Evolutionary conservation across 1,140 invertebrate genomes (phyloP), one percentile per base, ranked within the genome.

Genomic region (Aleiodes sp.): DNA sequence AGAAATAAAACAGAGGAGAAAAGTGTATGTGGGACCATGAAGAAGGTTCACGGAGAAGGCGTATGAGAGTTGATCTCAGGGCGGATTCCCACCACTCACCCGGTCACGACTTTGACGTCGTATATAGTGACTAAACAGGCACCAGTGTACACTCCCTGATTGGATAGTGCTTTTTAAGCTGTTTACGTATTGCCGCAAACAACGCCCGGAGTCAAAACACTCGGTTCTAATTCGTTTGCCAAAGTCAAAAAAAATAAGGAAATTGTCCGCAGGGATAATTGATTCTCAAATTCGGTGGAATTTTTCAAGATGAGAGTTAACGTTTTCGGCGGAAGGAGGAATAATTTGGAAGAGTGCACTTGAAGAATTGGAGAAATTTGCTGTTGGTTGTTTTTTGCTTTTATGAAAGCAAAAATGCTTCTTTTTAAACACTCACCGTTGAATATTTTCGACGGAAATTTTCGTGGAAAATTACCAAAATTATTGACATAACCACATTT

Each of bases 61-160:
- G 81, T 85, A 84, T 84, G 83, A 83, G 83, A 85, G 82, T 84
- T 78, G 82, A 84, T 84, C 82, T 82, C 80, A 74, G 82, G 83
- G 82, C 82, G 82, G 82, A 85, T 85, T 85, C 83, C 83, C 83
- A 84, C 83, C 82, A 76, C 72, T 78, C 75, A 75, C 76, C 76
- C 77, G 81, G 82, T 84, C 82, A 85, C 83, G 83, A 85, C 80
- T 82, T 70, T 60, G 61, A 68, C 67, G 64, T 70, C 67, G 70
- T 61, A 63, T 59, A 59, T 31, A 59, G 72, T 73, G 52, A 61
- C 72, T 71, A 73, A 73, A 73, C 72, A 57, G 29, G 52, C n/a
- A 35, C 61, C 41, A n/a, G 26, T 10, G 9, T 69, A 70, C 59
- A 60, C 59, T 63, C 65, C 43, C 59, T 71, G 46, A 64, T 59